These are phyloP conservation scores for Ciconia maguari DNA, from an alignment of 2,113 vertebrate genomes.

Conservation along the genomic window DNA sequence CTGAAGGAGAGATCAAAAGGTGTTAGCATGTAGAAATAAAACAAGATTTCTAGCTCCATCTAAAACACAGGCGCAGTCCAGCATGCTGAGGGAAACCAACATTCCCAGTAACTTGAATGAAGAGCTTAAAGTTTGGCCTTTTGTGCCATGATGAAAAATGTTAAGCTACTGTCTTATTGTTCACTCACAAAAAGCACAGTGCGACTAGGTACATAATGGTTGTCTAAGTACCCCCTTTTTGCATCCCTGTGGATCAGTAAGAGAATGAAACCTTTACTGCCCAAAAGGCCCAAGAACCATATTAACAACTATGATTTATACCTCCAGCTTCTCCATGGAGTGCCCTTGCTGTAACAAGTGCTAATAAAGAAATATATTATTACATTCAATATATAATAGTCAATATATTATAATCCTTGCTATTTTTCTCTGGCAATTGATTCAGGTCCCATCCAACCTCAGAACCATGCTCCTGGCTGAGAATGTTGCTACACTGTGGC, in stretches of 20 bases:
- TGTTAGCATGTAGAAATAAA: not conserved
- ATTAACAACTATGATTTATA: not conserved
- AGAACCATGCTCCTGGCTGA: not conserved
- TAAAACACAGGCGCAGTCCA: not conserved
- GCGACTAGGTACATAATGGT: not conserved
- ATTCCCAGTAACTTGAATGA: not conserved
- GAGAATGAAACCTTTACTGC: not conserved
- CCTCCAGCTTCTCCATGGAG: not conserved
- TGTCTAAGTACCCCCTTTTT: not conserved
- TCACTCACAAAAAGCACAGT: not conserved
- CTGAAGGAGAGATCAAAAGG: constrained; percentile 69
- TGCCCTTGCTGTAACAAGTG: not conserved
- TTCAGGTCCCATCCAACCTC: not conserved
- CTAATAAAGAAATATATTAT: not conserved
- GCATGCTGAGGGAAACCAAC: not conserved
- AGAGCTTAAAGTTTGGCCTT: not conserved
- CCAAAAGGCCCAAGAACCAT: not conserved
- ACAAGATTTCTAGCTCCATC: not conserved
- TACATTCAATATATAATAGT: not conserved
- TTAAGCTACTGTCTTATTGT: not conserved
- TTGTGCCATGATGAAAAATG: not conserved
- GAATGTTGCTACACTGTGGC: not conserved
- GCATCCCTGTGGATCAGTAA: not conserved
- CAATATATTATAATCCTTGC: not conserved
- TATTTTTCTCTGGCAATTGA: not conserved